phyloP scores from a whole-genome alignment of 2,888 invertebrate genomes.

The Pycnomerus fuliginosus region DNA sequence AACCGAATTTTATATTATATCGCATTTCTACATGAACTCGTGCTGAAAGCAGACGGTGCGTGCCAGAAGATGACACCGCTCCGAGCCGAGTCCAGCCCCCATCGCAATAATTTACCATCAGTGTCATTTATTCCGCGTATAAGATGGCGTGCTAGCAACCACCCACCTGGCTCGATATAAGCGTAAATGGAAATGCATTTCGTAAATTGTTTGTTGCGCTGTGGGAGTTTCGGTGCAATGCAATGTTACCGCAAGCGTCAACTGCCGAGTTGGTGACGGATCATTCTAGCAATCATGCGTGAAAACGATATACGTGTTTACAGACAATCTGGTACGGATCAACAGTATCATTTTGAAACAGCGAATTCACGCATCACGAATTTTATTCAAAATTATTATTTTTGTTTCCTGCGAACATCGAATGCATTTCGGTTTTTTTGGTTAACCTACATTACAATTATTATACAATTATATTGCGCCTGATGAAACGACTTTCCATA shows the following conservation, averaged over 20 bases:
- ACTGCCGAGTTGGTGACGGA: slow-evolving; percentile 11
- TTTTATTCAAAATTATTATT: slow-evolving; percentile 10
- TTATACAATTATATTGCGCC: too few relatives aligned
- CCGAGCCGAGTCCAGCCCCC: not conserved
- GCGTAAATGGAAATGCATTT: slow-evolving; percentile 12
- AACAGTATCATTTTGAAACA: slow-evolving; percentile 18
- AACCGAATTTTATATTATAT: slow-evolving; percentile 18
- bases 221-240: not conserved
- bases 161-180: slow-evolving; percentile 8
- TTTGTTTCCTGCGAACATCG: too few relatives aligned
- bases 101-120: slow-evolving; percentile 8
- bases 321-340: slow-evolving; percentile 16
- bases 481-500: too few relatives aligned
- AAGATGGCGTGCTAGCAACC: slow-evolving; percentile 8
- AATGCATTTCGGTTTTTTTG: too few relatives aligned
- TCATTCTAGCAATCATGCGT: slow-evolving; percentile 11
- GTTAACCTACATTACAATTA: too few relatives aligned
- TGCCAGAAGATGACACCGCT: slow-evolving; percentile 8
- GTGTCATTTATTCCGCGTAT: slow-evolving; percentile 4
- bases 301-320: slow-evolving; percentile 18
- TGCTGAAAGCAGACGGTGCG: slow-evolving; percentile 14
- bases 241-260: slow-evolving; percentile 7
- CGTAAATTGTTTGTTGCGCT: slow-evolving; percentile 15
- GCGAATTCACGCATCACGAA: slow-evolving; percentile 13
- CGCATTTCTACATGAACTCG: slow-evolving; percentile 19